Evolutionary conservation across 2,113 vertebrate species (phyloP).

Genomic region (Corynorhinus townsendii): DNA sequence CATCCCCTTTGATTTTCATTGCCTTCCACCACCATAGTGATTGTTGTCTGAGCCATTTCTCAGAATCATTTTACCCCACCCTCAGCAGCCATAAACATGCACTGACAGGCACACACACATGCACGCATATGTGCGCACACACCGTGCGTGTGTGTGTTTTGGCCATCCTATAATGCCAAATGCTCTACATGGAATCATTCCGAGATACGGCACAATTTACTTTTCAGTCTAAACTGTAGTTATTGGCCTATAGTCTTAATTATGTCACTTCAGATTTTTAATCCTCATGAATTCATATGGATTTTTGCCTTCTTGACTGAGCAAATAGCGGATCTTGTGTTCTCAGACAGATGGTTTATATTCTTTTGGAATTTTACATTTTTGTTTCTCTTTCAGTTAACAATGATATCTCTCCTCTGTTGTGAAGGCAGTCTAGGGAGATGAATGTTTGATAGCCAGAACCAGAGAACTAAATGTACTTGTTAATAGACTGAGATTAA

Average conservation of each 20-base stretch:
- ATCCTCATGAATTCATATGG: background rate
- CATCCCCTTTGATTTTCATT: background rate
- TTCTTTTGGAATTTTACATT: conserved; percentile 1
- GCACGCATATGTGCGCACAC: fast-evolving
- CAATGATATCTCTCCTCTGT: background rate
- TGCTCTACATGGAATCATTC: background rate
- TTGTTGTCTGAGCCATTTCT: background rate
- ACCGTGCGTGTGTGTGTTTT: background rate
- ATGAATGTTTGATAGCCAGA: background rate
- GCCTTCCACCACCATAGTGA: background rate
- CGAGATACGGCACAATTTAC: background rate
- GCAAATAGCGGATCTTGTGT: background rate
- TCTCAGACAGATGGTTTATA: background rate
- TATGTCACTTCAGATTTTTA: background rate
- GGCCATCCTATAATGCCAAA: background rate
- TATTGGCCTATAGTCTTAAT: background rate
- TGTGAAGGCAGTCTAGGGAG: background rate
- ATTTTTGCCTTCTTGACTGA: background rate
- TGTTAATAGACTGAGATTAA: conserved; percentile 52
- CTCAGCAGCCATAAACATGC: background rate
- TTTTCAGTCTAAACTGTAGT: background rate
- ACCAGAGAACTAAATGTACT: conserved; percentile 7
- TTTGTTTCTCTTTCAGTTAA: background rate
- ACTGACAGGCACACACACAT: background rate
- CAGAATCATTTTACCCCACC: background rate